phyloP scores from a whole-genome alignment of 1,140 invertebrate species.

The Chrysoperla carnea region DNA sequence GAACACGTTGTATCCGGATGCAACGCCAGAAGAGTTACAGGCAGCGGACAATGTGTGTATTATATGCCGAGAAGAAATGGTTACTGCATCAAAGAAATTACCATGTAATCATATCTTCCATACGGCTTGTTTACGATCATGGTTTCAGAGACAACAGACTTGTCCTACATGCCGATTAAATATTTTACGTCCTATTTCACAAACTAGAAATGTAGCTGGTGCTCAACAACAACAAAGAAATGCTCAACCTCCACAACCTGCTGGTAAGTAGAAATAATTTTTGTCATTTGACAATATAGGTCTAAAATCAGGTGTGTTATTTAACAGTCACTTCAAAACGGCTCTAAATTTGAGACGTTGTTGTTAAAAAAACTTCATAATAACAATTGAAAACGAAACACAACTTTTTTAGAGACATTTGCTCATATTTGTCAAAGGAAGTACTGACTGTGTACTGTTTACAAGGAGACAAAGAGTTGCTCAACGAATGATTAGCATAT shows the following conservation, averaged over 20 bases:
- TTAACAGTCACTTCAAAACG: too few relatives aligned
- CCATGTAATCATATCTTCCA: constrained; percentile 99
- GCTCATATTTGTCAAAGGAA: too few relatives aligned
- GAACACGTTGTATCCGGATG: constrained; percentile 96
- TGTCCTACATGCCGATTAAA: constrained; percentile 97
- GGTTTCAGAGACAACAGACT: constrained; percentile 99
- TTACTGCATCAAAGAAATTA: constrained; percentile 81
- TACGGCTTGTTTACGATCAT: constrained; percentile 91
- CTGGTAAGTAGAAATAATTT: constrained; percentile 4
- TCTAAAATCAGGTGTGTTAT: too few relatives aligned
- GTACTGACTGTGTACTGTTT: too few relatives aligned
- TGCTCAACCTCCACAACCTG: constrained; percentile 15
- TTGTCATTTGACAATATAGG: constrained; percentile 8
- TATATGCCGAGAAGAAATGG: constrained; percentile 92
- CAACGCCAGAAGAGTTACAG: constrained; percentile 82
- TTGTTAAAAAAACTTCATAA: too few relatives aligned
- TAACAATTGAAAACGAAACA: too few relatives aligned
- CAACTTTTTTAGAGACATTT: too few relatives aligned
- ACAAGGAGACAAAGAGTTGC: too few relatives aligned
- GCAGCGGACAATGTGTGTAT: constrained; percentile 97
- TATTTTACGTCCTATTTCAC: constrained; percentile 52
- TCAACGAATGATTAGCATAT: too few relatives aligned
- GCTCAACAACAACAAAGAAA: constrained; percentile 16
- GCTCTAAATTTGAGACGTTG: too few relatives aligned
- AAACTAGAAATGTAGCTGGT: constrained; percentile 3